Evolutionary conservation across 2,888 invertebrate genomes (phyloP).

Genomic region (Iphiclides podalirius): DNA sequence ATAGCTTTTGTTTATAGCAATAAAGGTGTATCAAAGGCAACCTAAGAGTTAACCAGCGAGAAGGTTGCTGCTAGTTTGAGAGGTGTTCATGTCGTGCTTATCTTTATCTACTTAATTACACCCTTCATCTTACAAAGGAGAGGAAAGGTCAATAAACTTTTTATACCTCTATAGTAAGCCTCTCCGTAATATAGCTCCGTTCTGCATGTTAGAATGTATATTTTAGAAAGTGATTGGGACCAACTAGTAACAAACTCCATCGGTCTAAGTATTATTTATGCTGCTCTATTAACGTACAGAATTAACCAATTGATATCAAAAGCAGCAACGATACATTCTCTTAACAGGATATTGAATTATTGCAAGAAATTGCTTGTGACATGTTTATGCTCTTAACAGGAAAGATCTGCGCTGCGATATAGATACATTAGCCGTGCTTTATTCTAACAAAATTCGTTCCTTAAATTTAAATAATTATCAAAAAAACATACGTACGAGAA

Average conservation of each 20-base stretch:
- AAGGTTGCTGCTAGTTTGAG: slow-evolving; percentile 11
- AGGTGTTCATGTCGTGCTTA: slow-evolving; percentile 21
- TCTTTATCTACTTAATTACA: slow-evolving; percentile 22
- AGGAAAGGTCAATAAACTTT: slow-evolving; percentile 19
- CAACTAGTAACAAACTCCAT: neutral
- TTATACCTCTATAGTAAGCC: slow-evolving; percentile 8
- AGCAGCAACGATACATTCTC: slow-evolving; percentile 6
- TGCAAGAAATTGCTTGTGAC: slow-evolving; percentile 1
- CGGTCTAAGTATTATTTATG: neutral
- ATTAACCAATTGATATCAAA: slow-evolving; percentile 9
- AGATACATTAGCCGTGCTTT: neutral
- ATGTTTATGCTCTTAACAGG: neutral
- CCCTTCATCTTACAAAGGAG: slow-evolving; percentile 21
- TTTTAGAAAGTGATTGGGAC: slow-evolving; percentile 14
- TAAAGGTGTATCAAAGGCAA: slow-evolving; percentile 5
- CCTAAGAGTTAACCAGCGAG: neutral
- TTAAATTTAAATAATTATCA: too few species aligned
- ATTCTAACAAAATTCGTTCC: neutral
- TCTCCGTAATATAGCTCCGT: slow-evolving; percentile 1
- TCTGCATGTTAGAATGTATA: slow-evolving; percentile 2
- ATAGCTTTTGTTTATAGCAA: slow-evolving; percentile 21
- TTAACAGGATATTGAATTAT: slow-evolving; percentile 10
- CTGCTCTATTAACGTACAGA: slow-evolving; percentile 1
- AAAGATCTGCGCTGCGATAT: neutral
- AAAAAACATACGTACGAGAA: too few species aligned